A percentile compares a stretch with the other conserved stretches of the same genome.
Evolutionary conservation across 2,888 invertebrate species (phyloP).

Genomic region (Lepidochrysops patricia): DNA sequence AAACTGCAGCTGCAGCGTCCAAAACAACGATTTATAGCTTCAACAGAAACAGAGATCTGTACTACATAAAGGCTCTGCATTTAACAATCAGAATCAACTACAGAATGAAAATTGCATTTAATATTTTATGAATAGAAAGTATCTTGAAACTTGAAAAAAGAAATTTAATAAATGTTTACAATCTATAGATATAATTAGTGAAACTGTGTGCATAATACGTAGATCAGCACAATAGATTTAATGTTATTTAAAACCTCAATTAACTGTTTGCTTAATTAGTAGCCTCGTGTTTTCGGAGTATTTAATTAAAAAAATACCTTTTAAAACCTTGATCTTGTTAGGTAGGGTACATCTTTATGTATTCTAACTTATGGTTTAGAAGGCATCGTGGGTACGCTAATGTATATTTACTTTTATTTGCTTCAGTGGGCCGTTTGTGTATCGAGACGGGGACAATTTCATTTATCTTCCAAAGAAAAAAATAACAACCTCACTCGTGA

Average conservation of each 20-base stretch:
- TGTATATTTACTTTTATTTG: background rate
- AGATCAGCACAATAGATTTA: constrained; percentile 2
- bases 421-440: background rate
- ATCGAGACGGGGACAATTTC: background rate
- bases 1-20: background rate
- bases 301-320: background rate
- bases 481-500: constrained; percentile 10
- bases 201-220: background rate
- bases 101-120: no score
- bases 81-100: no score
- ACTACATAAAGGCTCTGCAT: background rate
- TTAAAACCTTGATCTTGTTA: background rate
- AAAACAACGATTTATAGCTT: background rate
- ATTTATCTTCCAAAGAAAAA: constrained; percentile 9
- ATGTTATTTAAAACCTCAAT: background rate
- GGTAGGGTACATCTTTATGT: background rate
- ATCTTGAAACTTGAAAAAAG: background rate
- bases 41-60: background rate
- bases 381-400: background rate
- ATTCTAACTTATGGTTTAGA: background rate
- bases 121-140: background rate
- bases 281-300: background rate
- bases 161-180: no score
- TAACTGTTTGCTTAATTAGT: background rate
- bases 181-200: no score